Evolutionary conservation across 2,797 vertebrate species (phyloP), one percentile per base, ranked within the genome.

Genomic region (Argyrosomus regius): DNA sequence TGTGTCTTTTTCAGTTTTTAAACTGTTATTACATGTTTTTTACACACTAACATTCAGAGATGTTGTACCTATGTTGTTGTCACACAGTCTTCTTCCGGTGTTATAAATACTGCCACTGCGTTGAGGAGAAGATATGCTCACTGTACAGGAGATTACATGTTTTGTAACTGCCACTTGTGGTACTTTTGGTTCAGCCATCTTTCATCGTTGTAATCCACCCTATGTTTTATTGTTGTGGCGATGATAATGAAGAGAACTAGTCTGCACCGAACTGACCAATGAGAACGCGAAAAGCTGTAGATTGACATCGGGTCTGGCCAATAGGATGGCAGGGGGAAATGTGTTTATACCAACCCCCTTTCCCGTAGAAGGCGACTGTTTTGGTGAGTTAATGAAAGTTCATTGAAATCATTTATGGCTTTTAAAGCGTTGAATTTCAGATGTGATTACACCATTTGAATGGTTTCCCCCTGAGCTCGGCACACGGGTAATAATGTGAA

Each of bases 341-440:
- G 46, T 75, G 88, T 92, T 91, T 88, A 85, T 45, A 85, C 78
- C 87, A 45, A 66, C 90, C 91, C 80, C 16, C 54, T 60, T 84
- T 50, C 66, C 87, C 83, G 86, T 88, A 88, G 83, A 87, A 91
- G 88, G 85, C 82, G 91, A 91, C 88, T 92, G 92, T 92, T 93
- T 92, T 88, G 93, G 93, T 94, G 90, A 94, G 93, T 94, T 89
- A 9, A 72, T 77, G 63, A 82, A 93, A 93, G 90, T 93, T 93
- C 78, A 92, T 93, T 90, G 87, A 91, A 93, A 85, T 89, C 16
- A 67, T 89, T 89, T 65, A 11, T 12, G 3, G 14, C 2, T 58
- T 91, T 90, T 68, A 71, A 88, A 90, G 4, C 76, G 72, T 78
- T 7, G 2, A 54, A 61, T 69, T 31, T 28, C n/a, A 79, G 0